Base-by-base conservation (phyloP, 2,797 vertebrate species). In the Chaetodon trifasciatus region DNA sequence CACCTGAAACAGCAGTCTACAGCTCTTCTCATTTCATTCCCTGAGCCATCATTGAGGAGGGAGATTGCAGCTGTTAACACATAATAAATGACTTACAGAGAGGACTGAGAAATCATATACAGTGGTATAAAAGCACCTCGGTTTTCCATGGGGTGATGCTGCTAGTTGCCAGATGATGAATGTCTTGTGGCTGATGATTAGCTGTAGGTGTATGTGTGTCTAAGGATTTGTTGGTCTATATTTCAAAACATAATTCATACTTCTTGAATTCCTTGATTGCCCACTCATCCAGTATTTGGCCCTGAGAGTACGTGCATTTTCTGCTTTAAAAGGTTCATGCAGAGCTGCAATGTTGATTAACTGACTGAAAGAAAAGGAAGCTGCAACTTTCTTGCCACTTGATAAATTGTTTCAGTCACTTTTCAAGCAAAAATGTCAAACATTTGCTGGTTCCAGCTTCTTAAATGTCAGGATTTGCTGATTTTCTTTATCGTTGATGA, bases 31-130 rank as follows among this genome's bases (percentile, higher is more conserved):
- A 21, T 69, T 70, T 35, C 55, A 66, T 58, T 87, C 84, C 84
- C 87, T 65, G 7, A 23, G 78, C 77, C 73, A 74, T 85, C 71
- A 67, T 60, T 76, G 79, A 83, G 63, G 79, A 56, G 78, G 37
- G 2, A 75, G 80, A 68, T 56, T 37, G 74, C 61, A 60, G 80
- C 78, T 72, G 44, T 70, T 67, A 70, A 70, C 56, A 78, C 55
- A 52, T 63, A 77, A 80, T 83, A 65, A 88, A 88, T 73, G 35
- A 61, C 60, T 79, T 32, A 58, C 37, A 37, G 44, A 81, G 53
- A 72, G 28, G 71, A 65, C 17, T 39, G 68, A 75, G 53, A 60
- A 75, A 71, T 71, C 70, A 61, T 16, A 47, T 19, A 40, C n/a
- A 53, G 62, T 6, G n/a, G 28, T 60, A 11, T 46, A 28, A 70